These are phyloP conservation scores for Acanthococcus lagerstroemiae DNA, from an alignment of 2,888 invertebrate genomes.

Conservation along the genomic window DNA sequence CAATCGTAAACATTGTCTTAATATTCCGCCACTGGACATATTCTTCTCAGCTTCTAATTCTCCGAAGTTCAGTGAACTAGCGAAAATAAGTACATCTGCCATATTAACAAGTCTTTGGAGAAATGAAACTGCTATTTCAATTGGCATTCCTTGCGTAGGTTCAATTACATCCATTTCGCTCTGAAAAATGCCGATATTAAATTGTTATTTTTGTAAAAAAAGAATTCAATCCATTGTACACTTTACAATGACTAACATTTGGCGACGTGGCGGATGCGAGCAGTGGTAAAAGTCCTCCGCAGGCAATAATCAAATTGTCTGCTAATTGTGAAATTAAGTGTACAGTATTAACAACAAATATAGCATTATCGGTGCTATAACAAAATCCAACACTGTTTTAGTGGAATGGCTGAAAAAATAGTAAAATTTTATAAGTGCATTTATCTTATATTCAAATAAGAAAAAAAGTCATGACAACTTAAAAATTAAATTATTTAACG, in stretches of 20 bases:
- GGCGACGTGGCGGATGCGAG: conserved; percentile 97
- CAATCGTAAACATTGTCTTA: conserved; percentile 89
- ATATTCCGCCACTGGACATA: conserved; percentile 97
- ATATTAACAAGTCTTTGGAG: conserved; percentile 95
- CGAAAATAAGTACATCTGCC: conserved; percentile 97
- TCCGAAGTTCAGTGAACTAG: conserved; percentile 92
- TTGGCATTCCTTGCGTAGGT: conserved; percentile 96
- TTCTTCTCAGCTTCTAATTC: conserved; percentile 99
- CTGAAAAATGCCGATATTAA: conserved; percentile 46
- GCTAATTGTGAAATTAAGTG: conserved; percentile 97
- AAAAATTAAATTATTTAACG: background rate
- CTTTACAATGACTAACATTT: conserved; percentile 58
- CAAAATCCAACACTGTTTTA: conserved; percentile 93
- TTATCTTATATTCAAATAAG: background rate
- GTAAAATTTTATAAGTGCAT: background rate
- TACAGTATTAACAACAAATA: conserved; percentile 98
- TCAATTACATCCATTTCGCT: conserved; percentile 97
- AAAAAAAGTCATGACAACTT: background rate
- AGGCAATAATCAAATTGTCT: conserved; percentile 97
- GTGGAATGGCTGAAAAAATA: conserved; percentile 67
- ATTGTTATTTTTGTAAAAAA: background rate
- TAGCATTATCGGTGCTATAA: conserved; percentile 94
- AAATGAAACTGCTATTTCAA: conserved; percentile 95
- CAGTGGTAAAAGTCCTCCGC: conserved; percentile 90
- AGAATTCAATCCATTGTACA: background rate